Evolutionary conservation across 2,797 vertebrate genomes (phyloP), one percentile per base, ranked within the genome.

Genomic region (Helarctos malayanus): DNA sequence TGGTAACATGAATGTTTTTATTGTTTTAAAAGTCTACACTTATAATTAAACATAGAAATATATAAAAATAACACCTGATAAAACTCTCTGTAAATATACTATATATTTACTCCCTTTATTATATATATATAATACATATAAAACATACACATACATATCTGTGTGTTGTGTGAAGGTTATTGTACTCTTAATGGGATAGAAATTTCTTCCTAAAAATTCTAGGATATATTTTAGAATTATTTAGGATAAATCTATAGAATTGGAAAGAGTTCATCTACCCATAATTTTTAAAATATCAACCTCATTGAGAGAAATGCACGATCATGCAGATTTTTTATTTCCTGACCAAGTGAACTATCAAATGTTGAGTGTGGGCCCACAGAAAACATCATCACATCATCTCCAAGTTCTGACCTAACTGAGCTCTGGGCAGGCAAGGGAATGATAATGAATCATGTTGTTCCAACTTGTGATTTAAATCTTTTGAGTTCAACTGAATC

Each of bases 401-500:
- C 19, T 92, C 8, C 7, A 57, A 56, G 25, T 90, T 93, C 71
- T 92, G 65, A 84, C 69, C 54, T 78, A 45, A 59, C 59, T 86
- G 56, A 80, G 76, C 49, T 96, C 68, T 87, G 73, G 90, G 78
- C 76, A 65, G 47, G 16, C 59, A 81, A 95, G 49, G 14, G 71
- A 88, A 54, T 86, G 23, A 57, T 52, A 90, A 71, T 63, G 94
- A 78, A 71, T 84, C 47, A 18, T 2, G 15, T 78, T 86, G 87
- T 75, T 35, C 82, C 96, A 89, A 78, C 47, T 95, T 76, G 19
- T 89, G 79, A 95, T 56, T 96, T 59, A 96, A 90, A 94, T 95
- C 63, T 92, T 38, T 79, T 93, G 82, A 27, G 32, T 83, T 80
- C 81, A 54, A 52, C 69, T 7, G 65, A 92, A 92, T 91, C 57